Evolutionary conservation across 64 coral and sea anemone genomes (phyloP).

Genomic region (Trachythela sp.): DNA sequence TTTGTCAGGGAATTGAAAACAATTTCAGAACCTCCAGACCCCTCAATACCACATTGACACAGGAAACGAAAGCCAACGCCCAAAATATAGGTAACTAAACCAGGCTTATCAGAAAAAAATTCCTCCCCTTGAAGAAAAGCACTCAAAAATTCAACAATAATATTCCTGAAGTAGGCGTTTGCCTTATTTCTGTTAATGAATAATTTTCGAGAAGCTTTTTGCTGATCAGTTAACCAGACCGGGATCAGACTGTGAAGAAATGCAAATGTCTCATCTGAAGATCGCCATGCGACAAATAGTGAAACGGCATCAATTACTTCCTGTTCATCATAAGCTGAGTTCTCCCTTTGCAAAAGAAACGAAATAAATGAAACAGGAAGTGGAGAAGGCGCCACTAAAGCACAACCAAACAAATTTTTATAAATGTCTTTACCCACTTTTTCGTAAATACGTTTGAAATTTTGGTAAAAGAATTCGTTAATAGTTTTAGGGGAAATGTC

Average conservation of each 20-base stretch:
- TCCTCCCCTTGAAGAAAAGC: too few relatives aligned
- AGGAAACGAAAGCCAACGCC: constrained; percentile 29
- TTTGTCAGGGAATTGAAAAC: constrained; percentile 21
- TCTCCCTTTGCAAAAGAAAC: background rate
- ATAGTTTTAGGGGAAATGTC: constrained; percentile 17
- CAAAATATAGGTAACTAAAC: background rate
- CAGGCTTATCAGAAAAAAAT: background rate
- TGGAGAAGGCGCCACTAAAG: constrained; percentile 29
- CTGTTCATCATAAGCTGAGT: background rate
- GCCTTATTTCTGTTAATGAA: constrained; percentile 39
- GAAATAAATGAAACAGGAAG: constrained; percentile 48
- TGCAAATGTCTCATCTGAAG: background rate
- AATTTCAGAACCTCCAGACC: background rate
- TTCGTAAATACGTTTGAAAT: constrained; percentile 35
- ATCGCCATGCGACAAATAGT: background rate
- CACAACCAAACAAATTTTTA: constrained; percentile 43
- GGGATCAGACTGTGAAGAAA: constrained; percentile 52
- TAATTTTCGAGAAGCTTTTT: constrained; percentile 22
- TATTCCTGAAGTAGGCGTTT: background rate
- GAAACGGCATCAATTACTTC: constrained; percentile 44
- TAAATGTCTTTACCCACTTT: background rate
- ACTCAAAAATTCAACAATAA: background rate
- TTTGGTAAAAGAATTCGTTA: background rate
- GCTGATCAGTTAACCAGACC: constrained; percentile 20
- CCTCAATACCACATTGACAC: background rate